Evolutionary conservation across 2,113 vertebrate species (phyloP).

Genomic region (Sterna hirundo): DNA sequence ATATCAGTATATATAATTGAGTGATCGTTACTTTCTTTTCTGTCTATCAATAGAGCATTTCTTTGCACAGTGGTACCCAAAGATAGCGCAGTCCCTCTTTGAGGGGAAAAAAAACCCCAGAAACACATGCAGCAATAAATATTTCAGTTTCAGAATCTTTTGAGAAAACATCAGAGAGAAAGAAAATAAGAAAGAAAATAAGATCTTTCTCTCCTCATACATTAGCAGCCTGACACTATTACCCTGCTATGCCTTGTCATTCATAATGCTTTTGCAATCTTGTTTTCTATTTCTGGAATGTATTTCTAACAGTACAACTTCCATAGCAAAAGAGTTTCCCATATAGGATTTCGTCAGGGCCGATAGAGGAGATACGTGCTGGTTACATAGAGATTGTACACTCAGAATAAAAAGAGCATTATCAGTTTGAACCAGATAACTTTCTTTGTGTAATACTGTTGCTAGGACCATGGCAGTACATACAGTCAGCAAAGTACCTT

Average conservation of each 20-base stretch:
- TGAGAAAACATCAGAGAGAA: conserved; percentile 16
- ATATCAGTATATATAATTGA: neutral
- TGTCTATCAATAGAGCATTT: neutral
- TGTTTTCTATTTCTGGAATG: neutral
- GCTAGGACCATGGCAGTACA: neutral
- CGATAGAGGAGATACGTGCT: neutral
- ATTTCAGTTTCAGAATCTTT: conserved; percentile 5
- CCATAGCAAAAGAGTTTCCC: neutral
- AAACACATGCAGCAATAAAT: neutral
- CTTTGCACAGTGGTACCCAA: neutral
- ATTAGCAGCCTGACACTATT: neutral
- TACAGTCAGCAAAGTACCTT: neutral
- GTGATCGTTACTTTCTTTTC: neutral
- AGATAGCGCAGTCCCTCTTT: neutral
- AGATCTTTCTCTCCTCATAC: neutral
- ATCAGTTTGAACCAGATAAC: neutral
- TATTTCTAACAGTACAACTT: neutral
- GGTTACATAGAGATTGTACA: neutral
- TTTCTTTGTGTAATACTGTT: neutral
- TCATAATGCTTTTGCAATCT: neutral
- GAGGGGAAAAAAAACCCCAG: neutral
- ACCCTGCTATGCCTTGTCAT: neutral
- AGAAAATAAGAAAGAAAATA: neutral
- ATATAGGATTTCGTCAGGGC: neutral
- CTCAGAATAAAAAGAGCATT: neutral